A percentile compares a stretch with the other conserved stretches of the same genome.
Evolutionary conservation across 2,888 invertebrate species (phyloP).

Genomic region (Pyrochroa serraticornis): DNA sequence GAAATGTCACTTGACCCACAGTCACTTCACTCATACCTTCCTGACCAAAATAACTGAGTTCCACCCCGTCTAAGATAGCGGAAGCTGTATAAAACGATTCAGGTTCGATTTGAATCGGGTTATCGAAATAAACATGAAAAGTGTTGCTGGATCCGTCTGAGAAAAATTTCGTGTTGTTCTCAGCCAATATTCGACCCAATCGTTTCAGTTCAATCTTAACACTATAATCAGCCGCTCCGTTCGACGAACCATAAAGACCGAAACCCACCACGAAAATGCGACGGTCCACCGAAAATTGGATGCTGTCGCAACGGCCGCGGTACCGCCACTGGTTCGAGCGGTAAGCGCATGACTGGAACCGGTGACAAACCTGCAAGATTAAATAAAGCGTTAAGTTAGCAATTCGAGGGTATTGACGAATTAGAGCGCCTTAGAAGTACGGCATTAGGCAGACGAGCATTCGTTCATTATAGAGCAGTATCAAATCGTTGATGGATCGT

Average conservation of each 20-base stretch:
- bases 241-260: slow-evolving; percentile 94
- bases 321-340: slow-evolving; percentile 98
- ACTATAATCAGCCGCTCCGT: slow-evolving; percentile 93
- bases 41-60: slow-evolving; percentile 95
- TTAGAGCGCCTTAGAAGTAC: neutral
- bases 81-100: slow-evolving; percentile 95
- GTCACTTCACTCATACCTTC: slow-evolving; percentile 95
- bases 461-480: no score
- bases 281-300: slow-evolving; percentile 95
- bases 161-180: slow-evolving; percentile 92
- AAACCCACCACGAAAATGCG: slow-evolving; percentile 96
- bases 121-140: slow-evolving; percentile 87
- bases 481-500: no score
- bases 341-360: slow-evolving; percentile 96
- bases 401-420: neutral
- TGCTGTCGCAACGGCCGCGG: slow-evolving; percentile 93
- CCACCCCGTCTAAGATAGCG: slow-evolving; percentile 91
- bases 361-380: slow-evolving; percentile 79
- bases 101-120: slow-evolving; percentile 88
- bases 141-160: slow-evolving; percentile 97
- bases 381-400: no score
- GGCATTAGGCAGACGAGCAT: neutral
- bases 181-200: slow-evolving; percentile 85
- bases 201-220: slow-evolving; percentile 94
- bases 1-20: slow-evolving; percentile 92